Evolutionary conservation across 2,888 invertebrate species (phyloP).

Genomic region (Myathropa florea): DNA sequence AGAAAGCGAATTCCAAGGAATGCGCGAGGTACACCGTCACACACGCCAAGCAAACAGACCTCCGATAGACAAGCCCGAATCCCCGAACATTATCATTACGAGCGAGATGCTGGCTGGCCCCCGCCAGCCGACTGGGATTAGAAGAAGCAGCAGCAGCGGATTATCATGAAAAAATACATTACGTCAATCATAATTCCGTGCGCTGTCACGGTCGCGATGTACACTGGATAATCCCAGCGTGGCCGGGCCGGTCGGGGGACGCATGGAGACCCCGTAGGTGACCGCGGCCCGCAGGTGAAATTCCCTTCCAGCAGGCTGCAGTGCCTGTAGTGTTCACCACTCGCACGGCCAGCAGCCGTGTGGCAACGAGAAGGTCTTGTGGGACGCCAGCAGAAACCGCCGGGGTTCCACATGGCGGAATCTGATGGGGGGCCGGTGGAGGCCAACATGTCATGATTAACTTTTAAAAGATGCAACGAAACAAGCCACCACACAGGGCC

Average conservation of each 20-base stretch:
- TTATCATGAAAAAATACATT: conserved; percentile 65
- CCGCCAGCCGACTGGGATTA: conserved; percentile 49
- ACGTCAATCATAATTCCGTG: conserved; percentile 70
- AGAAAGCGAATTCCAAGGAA: conserved; percentile 57
- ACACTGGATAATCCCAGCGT: conserved; percentile 50
- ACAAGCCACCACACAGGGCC: conserved; percentile 63
- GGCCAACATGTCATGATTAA: conserved; percentile 68
- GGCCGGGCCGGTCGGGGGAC: conserved; percentile 10
- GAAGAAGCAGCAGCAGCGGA: conserved; percentile 49
- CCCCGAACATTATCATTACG: conserved; percentile 66
- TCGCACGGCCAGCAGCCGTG: conserved; percentile 28
- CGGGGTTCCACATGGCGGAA: conserved; percentile 50
- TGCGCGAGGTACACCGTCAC: conserved; percentile 14
- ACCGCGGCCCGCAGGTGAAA: conserved; percentile 58
- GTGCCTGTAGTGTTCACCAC: conserved; percentile 47
- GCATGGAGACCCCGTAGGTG: conserved; percentile 44
- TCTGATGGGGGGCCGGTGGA: conserved; percentile 22
- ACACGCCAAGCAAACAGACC: conserved; percentile 17
- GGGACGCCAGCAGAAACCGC: conserved; percentile 42
- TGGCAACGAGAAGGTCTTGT: conserved; percentile 14
- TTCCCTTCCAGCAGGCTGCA: conserved; percentile 42
- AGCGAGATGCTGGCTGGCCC: conserved; percentile 33
- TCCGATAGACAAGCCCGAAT: conserved; percentile 58
- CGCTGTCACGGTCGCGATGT: conserved; percentile 65
- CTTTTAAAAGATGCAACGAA: conserved; percentile 65